A percentile compares a stretch with the other conserved stretches of the same genome.
Evolutionary conservation across 1,140 invertebrate species (phyloP).

Genomic region (Zaprionus davidi): DNA sequence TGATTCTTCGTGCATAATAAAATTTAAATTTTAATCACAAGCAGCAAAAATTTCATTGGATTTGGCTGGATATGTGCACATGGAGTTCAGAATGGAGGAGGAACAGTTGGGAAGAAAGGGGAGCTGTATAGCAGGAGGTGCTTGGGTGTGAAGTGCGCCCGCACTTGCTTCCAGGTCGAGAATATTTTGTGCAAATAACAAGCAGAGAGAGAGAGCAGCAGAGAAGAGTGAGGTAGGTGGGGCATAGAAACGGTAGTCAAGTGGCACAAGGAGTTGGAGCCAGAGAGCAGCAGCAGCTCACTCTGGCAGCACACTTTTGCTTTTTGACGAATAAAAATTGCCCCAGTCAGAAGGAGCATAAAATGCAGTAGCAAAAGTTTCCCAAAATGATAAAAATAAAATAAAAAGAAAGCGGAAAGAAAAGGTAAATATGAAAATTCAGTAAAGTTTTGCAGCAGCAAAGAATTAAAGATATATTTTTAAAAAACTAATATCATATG

Average conservation of each 20-base stretch:
- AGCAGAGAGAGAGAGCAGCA: not conserved
- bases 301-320: slow-evolving; percentile 14
- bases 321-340: slow-evolving; percentile 8
- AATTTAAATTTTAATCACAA: slow-evolving; percentile 76
- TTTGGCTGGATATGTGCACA: slow-evolving; percentile 27
- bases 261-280: not conserved
- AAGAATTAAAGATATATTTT: not conserved
- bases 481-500: not conserved
- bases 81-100: not conserved
- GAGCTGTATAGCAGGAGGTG: not conserved
- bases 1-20: slow-evolving; percentile 47
- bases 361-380: not conserved
- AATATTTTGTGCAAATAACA: slow-evolving; percentile 2
- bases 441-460: not conserved
- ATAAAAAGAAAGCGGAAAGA: not conserved
- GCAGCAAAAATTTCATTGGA: slow-evolving; percentile 51
- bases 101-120: no score
- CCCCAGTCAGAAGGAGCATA: not conserved
- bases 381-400: not conserved
- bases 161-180: slow-evolving; percentile 2
- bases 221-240: not conserved
- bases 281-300: not conserved
- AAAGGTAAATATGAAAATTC: slow-evolving; percentile 1
- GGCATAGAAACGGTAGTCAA: slow-evolving; percentile 12
- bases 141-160: not conserved